Conservation (phyloP, 1,140 invertebrate genomes). For the Lepidotrigona ventralis region DNA sequence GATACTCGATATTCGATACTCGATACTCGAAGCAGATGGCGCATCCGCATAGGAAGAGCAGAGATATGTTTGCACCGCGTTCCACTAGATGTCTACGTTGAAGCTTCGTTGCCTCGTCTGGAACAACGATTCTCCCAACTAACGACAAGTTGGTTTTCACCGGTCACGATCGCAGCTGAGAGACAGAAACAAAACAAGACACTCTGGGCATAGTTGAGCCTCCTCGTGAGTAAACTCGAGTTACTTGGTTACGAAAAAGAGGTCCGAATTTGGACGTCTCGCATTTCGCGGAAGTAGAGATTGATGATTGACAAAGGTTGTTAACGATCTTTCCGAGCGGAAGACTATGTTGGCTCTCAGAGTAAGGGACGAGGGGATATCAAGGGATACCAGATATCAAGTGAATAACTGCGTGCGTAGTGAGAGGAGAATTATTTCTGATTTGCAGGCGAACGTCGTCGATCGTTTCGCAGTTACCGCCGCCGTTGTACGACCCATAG, state of each 20-base stretch:
- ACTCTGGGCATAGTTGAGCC: not conserved
- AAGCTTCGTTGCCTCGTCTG: not conserved
- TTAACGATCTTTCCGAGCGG: not conserved
- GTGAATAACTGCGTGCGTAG: conserved; percentile 33
- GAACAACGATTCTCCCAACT: not conserved
- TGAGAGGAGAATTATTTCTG: conserved; percentile 50
- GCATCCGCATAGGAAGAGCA: not conserved
- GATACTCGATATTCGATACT: no score
- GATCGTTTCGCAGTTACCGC: conserved; percentile 21
- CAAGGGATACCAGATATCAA: not conserved
- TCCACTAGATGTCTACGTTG: not conserved
- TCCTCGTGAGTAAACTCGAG: not conserved
- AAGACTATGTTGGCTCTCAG: conserved; percentile 46
- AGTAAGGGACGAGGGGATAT: conserved; percentile 50
- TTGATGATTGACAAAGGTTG: conserved; percentile 17
- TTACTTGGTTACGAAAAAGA: not conserved
- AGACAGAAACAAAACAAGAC: not conserved
- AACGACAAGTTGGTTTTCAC: not conserved
- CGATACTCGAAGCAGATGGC: not conserved
- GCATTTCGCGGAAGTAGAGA: not conserved
- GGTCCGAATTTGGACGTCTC: not conserved
- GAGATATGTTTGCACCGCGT: not conserved
- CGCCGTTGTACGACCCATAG: not conserved
- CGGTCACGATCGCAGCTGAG: not conserved
- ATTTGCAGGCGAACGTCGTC: conserved; percentile 53